Evolutionary conservation across 2,797 vertebrate genomes (phyloP), one percentile per base, ranked within the genome.

Genomic region (Podarcis siculus): DNA sequence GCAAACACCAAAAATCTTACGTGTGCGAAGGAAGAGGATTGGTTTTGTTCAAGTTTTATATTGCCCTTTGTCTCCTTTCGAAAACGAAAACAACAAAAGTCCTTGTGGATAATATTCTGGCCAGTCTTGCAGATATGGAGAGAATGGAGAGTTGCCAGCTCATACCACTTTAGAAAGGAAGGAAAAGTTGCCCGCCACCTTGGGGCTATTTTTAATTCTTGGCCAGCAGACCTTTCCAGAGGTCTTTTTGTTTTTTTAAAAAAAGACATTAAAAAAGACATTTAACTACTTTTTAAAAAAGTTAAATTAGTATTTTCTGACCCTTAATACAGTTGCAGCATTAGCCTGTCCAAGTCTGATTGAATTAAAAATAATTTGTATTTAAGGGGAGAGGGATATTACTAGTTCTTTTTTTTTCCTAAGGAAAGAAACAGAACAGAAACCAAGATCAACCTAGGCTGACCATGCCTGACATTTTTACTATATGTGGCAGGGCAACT

Each of bases 91-190:
- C 23, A 66, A 37, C 12, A 5, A 1, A 66, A 85, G 27, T 66
- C 4, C 13, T 39, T 61, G 32, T 64, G 9, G 71, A 64, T 75
- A 37, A 61, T 37, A 77, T 85, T 42, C 37, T n/a, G 37, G 67
- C 73, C 23, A 89, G 23, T 73, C 87, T 89, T 13, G 1, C 45
- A 55, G 61, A 75, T 61, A 92, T 49, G 87, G 90, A 69, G 64
- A 91, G 86, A 90, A 87, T 79, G 89, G 86, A 92, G 89, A 93
- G 90, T 86, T 80, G 67, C 89, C 85, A 87, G 88, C n/a, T 90
- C 15, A 49, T 86, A 85, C 61, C 90, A 89, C 79, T 80, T 91
- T 67, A 30, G 1, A 1, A 0, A 30, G 25, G 1, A 64, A 25
- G 21, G 37, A 82, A 80, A 81, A 85, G 39, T 61, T 82, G 89